These are phyloP conservation scores for Pelecanus crispus DNA, from an alignment of 2,113 vertebrate genomes.

Conservation along the genomic window DNA sequence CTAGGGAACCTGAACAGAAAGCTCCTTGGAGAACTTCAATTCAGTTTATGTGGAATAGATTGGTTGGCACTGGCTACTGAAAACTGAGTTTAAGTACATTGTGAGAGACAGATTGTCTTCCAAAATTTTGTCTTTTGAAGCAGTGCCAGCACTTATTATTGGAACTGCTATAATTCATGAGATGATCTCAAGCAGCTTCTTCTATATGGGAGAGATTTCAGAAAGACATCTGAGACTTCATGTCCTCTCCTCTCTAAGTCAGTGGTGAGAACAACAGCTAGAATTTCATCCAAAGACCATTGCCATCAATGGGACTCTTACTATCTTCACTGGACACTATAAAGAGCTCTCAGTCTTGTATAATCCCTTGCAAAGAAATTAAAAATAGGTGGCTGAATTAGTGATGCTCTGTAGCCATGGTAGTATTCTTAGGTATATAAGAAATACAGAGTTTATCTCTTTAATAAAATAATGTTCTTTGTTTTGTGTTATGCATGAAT, in stretches of 20 bases:
- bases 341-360: not conserved
- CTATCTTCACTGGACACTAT: not conserved
- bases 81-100: conserved; percentile 25
- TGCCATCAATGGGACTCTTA: not conserved
- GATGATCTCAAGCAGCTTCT: conserved; percentile 8
- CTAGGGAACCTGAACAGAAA: not conserved
- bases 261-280: not conserved
- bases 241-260: not conserved
- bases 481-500: not conserved
- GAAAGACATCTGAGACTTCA: conserved; percentile 7
- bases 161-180: not conserved
- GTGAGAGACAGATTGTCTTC: conserved; percentile 26
- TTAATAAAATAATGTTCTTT: not conserved
- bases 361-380: not conserved
- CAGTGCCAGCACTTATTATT: conserved; percentile 14
- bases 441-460: not conserved
- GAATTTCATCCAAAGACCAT: not conserved
- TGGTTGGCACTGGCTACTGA: conserved; percentile 15
- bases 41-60: conserved; percentile 28
- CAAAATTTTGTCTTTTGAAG: conserved; percentile 54
- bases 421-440: not conserved
- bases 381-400: not conserved
- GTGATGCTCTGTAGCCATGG: not conserved
- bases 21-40: not conserved
- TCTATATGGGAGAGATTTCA: not conserved